Conservation (phyloP, 2,113 vertebrate genomes). For the Orientallactaga bullata region DNA sequence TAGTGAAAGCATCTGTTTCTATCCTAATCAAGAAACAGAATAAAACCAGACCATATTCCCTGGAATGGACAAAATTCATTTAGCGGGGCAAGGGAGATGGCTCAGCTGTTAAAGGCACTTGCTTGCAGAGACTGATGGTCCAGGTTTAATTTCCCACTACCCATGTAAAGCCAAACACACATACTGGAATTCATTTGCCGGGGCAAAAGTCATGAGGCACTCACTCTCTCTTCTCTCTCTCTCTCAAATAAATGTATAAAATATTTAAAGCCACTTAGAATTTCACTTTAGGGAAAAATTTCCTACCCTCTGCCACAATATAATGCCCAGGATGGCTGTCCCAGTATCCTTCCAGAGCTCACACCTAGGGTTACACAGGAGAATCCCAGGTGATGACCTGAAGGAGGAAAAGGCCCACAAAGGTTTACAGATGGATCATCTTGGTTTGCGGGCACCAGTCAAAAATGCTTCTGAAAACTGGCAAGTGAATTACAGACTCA, state of each 20-base stretch:
- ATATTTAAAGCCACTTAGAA: neutral
- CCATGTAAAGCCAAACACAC: no score
- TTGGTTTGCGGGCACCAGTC: neutral
- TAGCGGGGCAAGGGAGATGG: no score
- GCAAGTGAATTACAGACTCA: neutral
- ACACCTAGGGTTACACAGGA: fast-evolving
- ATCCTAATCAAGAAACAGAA: neutral
- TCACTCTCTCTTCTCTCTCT: no score
- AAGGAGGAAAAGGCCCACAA: neutral
- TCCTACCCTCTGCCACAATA: neutral
- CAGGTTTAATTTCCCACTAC: no score
- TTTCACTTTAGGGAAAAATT: neutral
- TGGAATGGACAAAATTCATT: neutral
- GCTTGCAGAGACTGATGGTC: no score
- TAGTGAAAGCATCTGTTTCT: neutral
- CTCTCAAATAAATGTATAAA: no score
- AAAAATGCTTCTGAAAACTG: neutral
- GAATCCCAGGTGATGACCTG: neutral
- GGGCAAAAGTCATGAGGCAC: no score
- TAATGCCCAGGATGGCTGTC: neutral
- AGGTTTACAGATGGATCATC: neutral
- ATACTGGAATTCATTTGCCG: no score
- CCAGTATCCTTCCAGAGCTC: neutral
- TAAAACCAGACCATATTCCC: neutral
- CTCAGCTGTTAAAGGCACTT: no score